Conservation (phyloP, 1,140 invertebrate species). For the Zelostemma sp. region DNA sequence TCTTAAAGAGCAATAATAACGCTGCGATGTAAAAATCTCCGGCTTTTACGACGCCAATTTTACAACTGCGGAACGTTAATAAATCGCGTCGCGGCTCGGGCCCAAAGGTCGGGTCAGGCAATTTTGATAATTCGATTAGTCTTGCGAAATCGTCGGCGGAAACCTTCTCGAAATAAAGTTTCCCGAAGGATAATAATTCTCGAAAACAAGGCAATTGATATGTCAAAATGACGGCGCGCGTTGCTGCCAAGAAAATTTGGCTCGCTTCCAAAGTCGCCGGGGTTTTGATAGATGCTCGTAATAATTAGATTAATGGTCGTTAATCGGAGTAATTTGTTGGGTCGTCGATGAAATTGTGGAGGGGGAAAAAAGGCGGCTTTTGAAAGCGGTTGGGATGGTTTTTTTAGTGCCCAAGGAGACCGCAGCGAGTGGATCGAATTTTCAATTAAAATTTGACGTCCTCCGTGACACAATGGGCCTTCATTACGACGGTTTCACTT, state of each 20-base stretch:
- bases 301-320: conserved; percentile 3
- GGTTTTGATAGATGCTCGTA: conserved; percentile 9
- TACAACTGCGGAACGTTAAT: conserved; percentile 5
- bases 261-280: conserved; percentile 17
- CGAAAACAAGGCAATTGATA: conserved; percentile 37
- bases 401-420: not conserved
- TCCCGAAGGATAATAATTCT: conserved; percentile 13
- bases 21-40: not conserved
- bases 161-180: no score
- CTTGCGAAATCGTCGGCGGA: no score
- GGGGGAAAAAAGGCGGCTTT: no score
- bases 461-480: conserved; percentile 50
- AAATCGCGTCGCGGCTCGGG: not conserved
- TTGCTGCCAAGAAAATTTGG: conserved; percentile 33
- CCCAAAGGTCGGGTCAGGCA: no score
- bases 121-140: no score
- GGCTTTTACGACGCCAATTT: not conserved
- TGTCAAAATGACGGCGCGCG: conserved; percentile 30
- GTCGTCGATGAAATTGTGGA: no score
- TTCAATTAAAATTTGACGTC: conserved; percentile 51
- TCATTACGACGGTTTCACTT: conserved; percentile 51
- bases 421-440: conserved; percentile 47
- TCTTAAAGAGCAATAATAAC: not conserved
- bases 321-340: no score
- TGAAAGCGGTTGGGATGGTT: no score